Evolutionary conservation across 2,888 invertebrate genomes (phyloP).

Genomic region (Temnothorax unifasciatus): DNA sequence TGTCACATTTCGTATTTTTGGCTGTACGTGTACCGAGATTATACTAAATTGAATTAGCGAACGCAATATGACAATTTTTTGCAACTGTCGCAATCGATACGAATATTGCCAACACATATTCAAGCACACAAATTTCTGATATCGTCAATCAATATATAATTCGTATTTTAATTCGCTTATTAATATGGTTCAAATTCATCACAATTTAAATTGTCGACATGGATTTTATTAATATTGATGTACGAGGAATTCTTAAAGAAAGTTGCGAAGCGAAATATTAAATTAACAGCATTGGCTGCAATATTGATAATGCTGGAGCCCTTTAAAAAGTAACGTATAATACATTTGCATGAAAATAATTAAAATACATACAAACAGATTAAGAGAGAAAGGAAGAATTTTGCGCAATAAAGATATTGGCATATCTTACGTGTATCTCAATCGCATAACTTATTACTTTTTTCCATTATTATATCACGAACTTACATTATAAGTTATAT

Average conservation of each 20-base stretch:
- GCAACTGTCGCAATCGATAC: neutral
- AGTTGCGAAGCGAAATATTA: constrained; percentile 8
- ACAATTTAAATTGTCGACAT: neutral
- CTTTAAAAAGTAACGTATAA: constrained; percentile 16
- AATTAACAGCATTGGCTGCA: neutral
- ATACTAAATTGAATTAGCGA: neutral
- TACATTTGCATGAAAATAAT: constrained; percentile 17
- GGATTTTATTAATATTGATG: neutral
- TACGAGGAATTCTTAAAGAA: neutral
- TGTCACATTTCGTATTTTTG: neutral
- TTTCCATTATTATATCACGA: neutral
- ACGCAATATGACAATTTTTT: neutral
- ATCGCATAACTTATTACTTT: constrained; percentile 3
- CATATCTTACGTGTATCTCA: neutral
- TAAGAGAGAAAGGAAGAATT: neutral
- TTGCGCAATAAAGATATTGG: neutral
- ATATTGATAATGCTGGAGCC: constrained; percentile 8
- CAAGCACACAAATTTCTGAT: neutral
- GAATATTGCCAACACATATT: neutral
- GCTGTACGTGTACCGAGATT: neutral
- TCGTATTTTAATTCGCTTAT: neutral
- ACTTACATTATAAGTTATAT: neutral
- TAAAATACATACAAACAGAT: neutral
- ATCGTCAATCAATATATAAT: neutral
- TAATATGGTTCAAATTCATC: constrained; percentile 12